These are phyloP conservation scores for Holotrichia oblita DNA, from an alignment of 1,140 invertebrate genomes.

Conservation along the genomic window DNA sequence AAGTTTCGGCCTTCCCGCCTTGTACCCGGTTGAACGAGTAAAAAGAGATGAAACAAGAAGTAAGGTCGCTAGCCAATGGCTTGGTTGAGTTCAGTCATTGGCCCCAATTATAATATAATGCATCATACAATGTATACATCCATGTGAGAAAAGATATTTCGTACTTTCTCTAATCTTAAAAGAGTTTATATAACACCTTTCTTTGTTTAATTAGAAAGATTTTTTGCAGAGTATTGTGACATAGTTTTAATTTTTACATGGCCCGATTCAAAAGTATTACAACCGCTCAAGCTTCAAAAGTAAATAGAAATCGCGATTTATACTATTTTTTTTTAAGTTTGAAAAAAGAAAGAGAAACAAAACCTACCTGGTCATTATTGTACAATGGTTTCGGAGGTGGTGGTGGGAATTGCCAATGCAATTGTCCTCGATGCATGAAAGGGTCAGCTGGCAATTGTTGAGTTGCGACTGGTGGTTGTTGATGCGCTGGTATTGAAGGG, in stretches of 20 bases:
- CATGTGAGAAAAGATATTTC: not conserved
- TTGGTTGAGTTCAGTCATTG: constrained; percentile 13
- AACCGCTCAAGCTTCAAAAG: not conserved
- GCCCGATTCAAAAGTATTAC: constrained; percentile 2
- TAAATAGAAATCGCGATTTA: not conserved
- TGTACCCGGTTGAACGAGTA: not conserved
- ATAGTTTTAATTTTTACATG: not conserved
- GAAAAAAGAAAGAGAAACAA: not conserved
- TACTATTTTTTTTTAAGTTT: not conserved
- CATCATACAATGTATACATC: not conserved
- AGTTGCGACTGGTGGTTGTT: constrained; percentile 39
- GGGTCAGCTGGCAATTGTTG: constrained; percentile 46
- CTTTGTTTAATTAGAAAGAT: not conserved
- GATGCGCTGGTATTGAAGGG: constrained; percentile 48
- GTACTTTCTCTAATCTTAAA: not conserved
- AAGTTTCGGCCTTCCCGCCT: not conserved
- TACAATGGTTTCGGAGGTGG: constrained; percentile 76
- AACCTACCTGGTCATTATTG: constrained; percentile 79
- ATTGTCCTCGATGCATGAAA: constrained; percentile 66
- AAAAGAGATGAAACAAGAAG: constrained; percentile 34
- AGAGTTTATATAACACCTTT: not conserved
- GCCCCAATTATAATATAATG: constrained; percentile 12
- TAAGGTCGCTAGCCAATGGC: not conserved
- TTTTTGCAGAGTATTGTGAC: not conserved
- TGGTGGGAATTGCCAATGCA: constrained; percentile 82